Evolutionary conservation across 2,888 invertebrate species (phyloP).

Genomic region (Tuberolachnus salignus): DNA sequence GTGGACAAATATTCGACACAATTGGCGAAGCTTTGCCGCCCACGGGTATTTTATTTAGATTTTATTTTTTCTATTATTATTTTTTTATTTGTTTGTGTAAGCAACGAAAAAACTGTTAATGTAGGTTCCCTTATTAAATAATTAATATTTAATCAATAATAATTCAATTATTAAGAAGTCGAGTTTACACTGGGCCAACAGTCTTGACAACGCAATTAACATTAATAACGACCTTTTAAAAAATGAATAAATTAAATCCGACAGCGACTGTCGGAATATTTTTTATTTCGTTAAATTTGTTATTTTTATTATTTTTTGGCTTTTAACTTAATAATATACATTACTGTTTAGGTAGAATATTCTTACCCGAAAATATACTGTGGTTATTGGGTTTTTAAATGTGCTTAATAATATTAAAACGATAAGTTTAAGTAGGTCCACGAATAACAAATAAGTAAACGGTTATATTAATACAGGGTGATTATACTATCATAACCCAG

Average conservation of each 20-base stretch:
- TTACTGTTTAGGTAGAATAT: too few relatives aligned
- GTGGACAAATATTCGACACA: too few relatives aligned
- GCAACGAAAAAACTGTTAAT: background rate
- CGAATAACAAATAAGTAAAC: too few relatives aligned
- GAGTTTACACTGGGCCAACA: background rate
- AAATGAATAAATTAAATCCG: background rate
- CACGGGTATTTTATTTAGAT: too few relatives aligned
- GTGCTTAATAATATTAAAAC: too few relatives aligned
- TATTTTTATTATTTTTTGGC: background rate
- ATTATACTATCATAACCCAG: too few relatives aligned
- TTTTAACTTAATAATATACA: background rate
- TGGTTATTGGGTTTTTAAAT: background rate
- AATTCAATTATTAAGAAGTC: background rate
- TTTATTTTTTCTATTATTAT: background rate
- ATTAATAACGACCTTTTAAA: conserved; percentile 10
- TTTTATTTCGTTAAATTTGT: background rate
- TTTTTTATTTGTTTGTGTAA: background rate
- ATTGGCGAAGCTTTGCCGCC: too few relatives aligned
- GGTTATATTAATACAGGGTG: too few relatives aligned
- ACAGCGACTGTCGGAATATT: background rate
- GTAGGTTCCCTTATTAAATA: background rate
- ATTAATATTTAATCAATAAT: background rate
- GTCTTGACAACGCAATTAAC: background rate
- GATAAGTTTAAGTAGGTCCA: too few relatives aligned
- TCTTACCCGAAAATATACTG: background rate